Evolutionary conservation across 1,140 invertebrate species (phyloP).

Genomic region (Matsumurasca onukii): DNA sequence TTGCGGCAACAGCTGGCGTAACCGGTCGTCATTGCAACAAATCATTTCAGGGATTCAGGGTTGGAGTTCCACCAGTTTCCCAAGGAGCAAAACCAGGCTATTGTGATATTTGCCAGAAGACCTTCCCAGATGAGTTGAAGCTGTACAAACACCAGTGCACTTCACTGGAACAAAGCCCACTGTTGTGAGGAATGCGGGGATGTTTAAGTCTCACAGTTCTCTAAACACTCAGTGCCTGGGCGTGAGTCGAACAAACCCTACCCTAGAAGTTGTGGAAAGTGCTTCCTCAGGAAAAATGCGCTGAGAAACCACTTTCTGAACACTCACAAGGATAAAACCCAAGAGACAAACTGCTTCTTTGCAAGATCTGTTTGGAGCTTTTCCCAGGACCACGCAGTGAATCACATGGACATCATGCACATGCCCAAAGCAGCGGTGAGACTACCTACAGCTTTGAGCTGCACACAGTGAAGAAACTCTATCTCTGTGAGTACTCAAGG

Average conservation of each 20-base stretch:
- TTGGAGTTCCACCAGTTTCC: conserved; percentile 35
- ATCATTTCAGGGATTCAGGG: conserved; percentile 30
- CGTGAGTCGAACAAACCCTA: conserved; percentile 35
- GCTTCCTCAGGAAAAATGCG: conserved; percentile 38
- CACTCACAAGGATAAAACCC: conserved; percentile 33
- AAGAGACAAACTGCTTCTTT: conserved; percentile 39
- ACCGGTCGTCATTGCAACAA: conserved; percentile 36
- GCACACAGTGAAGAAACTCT: conserved; percentile 31
- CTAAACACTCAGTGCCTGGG: conserved; percentile 35
- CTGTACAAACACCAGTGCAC: conserved; percentile 37
- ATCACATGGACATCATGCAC: conserved; percentile 35
- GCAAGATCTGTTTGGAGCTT: too few species aligned
- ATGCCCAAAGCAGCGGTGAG: conserved; percentile 26
- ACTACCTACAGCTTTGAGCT: conserved; percentile 37
- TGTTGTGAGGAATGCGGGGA: conserved; percentile 40
- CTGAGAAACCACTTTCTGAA: conserved; percentile 38
- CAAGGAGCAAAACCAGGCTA: conserved; percentile 29
- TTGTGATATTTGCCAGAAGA: conserved; percentile 37
- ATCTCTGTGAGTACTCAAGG: conserved; percentile 40
- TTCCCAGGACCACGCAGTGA: conserved; percentile 33
- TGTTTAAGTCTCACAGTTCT: conserved; percentile 35
- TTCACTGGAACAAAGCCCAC: conserved; percentile 33
- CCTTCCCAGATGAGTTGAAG: conserved; percentile 36
- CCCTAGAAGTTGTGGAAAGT: conserved; percentile 39
- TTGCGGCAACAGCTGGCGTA: conserved; percentile 17